Evolutionary conservation across 1,140 invertebrate species (phyloP).

Genomic region (Stenopsyche tienmushanensis): DNA sequence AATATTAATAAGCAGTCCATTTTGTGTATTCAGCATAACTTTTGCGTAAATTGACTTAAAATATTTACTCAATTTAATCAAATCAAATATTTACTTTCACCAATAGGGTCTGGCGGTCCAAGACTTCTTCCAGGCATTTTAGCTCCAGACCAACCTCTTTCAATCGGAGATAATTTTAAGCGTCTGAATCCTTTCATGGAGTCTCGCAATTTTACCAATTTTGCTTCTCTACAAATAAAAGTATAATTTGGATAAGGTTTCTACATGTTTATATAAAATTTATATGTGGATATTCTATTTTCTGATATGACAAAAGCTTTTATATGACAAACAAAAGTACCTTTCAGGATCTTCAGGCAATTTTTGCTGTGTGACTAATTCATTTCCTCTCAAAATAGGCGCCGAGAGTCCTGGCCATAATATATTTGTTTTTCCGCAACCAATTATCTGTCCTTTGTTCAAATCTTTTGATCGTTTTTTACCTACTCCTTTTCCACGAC

Average conservation of each 20-base stretch:
- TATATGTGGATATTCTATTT: too few relatives aligned
- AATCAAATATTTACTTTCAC: conserved; percentile 58
- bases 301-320: too few relatives aligned
- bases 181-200: conserved; percentile 62
- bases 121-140: conserved; percentile 81
- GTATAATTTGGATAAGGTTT: conserved; percentile 6
- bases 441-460: conserved; percentile 88
- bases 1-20: too few relatives aligned
- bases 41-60: too few relatives aligned
- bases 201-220: conserved; percentile 71
- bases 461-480: conserved; percentile 77
- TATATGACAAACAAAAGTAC: conserved; percentile 39
- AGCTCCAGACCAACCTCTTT: conserved; percentile 86
- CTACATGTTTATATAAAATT: too few relatives aligned
- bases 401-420: conserved; percentile 90
- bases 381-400: conserved; percentile 75
- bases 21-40: too few relatives aligned
- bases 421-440: conserved; percentile 80
- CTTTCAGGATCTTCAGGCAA: conserved; percentile 71
- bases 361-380: conserved; percentile 69
- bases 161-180: conserved; percentile 71
- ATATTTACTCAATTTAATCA: too few relatives aligned
- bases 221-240: conserved; percentile 56
- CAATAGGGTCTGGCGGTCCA: conserved; percentile 83
- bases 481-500: conserved; percentile 81